phyloP scores from a whole-genome alignment of 2,888 invertebrate genomes.

The Brachypterus glaber region DNA sequence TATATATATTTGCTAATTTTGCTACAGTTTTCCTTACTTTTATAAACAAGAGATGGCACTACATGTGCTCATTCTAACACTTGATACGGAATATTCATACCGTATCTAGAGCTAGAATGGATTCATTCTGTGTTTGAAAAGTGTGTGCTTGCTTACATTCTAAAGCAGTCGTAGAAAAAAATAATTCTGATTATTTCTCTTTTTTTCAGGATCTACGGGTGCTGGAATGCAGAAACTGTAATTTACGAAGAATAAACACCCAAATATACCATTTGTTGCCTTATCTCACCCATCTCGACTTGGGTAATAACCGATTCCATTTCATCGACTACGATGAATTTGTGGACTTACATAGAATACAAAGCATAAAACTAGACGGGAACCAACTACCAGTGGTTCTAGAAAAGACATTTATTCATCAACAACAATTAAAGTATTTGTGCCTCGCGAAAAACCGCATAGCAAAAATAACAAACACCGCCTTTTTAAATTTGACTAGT shows the following conservation, averaged over 20 bases:
- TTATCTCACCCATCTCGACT: constrained; percentile 61
- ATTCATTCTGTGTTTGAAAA: too few species aligned
- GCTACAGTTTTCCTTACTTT: too few species aligned
- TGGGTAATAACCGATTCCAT: constrained; percentile 69
- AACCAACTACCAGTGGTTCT: constrained; percentile 69
- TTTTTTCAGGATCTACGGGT: constrained; percentile 55
- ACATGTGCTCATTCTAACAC: too few species aligned
- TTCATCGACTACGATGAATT: constrained; percentile 65
- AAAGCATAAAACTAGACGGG: constrained; percentile 58
- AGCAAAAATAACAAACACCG: constrained; percentile 61
- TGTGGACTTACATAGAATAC: constrained; percentile 55
- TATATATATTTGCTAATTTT: too few species aligned
- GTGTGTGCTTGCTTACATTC: too few species aligned
- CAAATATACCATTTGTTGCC: constrained; percentile 69
- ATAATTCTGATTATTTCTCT: constrained; percentile 13
- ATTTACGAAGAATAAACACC: constrained; percentile 63
- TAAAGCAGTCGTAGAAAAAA: too few species aligned
- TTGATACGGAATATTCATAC: too few species aligned
- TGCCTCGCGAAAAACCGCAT: constrained; percentile 63
- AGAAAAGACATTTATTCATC: constrained; percentile 57
- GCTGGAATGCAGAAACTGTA: constrained; percentile 64
- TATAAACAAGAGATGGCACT: too few species aligned
- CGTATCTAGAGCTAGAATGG: too few species aligned
- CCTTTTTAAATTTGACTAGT: constrained; percentile 62
- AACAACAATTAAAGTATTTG: constrained; percentile 39